Conservation (phyloP, 2,888 invertebrate species). For the Lumbricus terrestris region DNA sequence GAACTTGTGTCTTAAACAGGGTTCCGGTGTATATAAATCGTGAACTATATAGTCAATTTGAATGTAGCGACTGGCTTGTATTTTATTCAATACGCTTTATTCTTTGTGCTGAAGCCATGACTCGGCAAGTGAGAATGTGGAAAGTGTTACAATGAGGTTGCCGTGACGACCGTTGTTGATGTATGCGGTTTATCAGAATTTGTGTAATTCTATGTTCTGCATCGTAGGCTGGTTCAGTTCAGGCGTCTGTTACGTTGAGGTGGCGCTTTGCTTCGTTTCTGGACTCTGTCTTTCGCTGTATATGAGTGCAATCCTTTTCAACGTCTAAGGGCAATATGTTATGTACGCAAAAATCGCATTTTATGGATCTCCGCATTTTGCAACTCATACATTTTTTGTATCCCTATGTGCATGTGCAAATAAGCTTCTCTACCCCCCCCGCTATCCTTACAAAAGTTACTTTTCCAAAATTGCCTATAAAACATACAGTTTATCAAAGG, state of each 20-base stretch:
- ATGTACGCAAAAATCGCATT: no score
- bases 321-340: no score
- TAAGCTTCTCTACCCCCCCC: background rate
- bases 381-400: no score
- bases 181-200: background rate
- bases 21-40: background rate
- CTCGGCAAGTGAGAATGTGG: background rate
- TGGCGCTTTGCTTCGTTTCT: background rate
- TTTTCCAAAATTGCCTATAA: no score
- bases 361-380: no score
- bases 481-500: no score
- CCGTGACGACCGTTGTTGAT: background rate
- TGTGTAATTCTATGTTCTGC: background rate
- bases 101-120: background rate
- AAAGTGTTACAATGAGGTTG: background rate
- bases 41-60: no score
- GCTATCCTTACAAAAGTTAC: no score
- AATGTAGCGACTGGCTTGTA: background rate
- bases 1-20: background rate
- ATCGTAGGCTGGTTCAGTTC: background rate
- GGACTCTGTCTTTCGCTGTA: background rate
- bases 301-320: no score
- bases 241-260: background rate
- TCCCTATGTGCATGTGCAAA: no score
- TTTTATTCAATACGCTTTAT: background rate